These are phyloP conservation scores for Agrypnus murinus DNA, from an alignment of 2,888 invertebrate genomes.

Conservation along the genomic window DNA sequence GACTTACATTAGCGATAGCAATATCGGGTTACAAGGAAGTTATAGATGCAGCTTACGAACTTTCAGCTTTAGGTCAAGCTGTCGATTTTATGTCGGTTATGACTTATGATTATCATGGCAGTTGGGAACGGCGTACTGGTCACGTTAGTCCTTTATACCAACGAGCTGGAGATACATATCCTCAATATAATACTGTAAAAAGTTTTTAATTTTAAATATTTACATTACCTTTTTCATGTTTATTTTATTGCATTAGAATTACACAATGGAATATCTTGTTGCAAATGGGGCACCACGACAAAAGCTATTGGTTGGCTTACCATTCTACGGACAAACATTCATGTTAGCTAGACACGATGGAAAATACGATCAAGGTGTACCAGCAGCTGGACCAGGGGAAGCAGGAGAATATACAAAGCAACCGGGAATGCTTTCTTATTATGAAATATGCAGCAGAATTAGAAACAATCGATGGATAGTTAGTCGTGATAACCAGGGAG, in stretches of 20 bases:
- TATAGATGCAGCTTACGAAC: slow-evolving; percentile 89
- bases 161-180: slow-evolving; percentile 78
- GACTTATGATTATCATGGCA: slow-evolving; percentile 92
- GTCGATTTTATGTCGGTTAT: slow-evolving; percentile 89
- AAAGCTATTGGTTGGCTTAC: slow-evolving; percentile 87
- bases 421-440: slow-evolving; percentile 91
- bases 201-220: slow-evolving; percentile 61
- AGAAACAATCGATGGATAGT: slow-evolving; percentile 81
- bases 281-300: slow-evolving; percentile 83
- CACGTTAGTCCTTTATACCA: slow-evolving; percentile 87
- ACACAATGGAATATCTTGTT: slow-evolving; percentile 84
- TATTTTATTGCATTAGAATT: slow-evolving; percentile 76
- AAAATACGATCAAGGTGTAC: slow-evolving; percentile 75
- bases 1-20: slow-evolving; percentile 86
- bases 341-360: slow-evolving; percentile 74
- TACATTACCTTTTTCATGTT: not conserved
- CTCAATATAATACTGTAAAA: slow-evolving; percentile 86
- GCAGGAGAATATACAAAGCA: slow-evolving; percentile 89
- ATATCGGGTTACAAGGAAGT: slow-evolving; percentile 94
- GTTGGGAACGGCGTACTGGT: slow-evolving; percentile 88
- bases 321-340: slow-evolving; percentile 92
- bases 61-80: slow-evolving; percentile 79
- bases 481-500: slow-evolving; percentile 73
- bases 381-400: slow-evolving; percentile 83
- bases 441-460: slow-evolving; percentile 87